Base-by-base conservation (phyloP, 2,797 vertebrate species). In the Phrynocephalus guinanensis region DNA sequence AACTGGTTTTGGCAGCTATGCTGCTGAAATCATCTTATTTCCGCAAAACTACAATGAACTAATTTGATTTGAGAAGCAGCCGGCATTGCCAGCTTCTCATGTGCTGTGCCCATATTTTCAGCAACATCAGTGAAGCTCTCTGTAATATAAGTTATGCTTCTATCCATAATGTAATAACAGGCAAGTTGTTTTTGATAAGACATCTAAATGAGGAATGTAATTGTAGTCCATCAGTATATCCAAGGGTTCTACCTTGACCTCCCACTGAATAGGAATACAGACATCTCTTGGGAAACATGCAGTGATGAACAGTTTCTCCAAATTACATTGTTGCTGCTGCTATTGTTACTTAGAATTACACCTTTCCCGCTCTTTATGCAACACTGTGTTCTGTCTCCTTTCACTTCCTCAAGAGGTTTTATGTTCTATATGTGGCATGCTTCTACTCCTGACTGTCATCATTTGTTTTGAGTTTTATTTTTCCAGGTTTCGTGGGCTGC, bases 381-480 rank as follows among this genome's bases (percentile, higher is more conserved):
- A 56, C 66, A 48, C 66, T 81, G 20, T 81, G 26, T 86, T 86
- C 1, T 18, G 3, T 30, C 56, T 84, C 28, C 8, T 79, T 76
- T n/a, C 60, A 44, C 9, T 71, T 76, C 7, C 82, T 50, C 50
- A 1, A 56, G 72, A 86, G 73, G 52, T 3, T 6, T 33, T 79
- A 68, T 0, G 70, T 79, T 88, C 78, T 79, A 66, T 30, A 33
- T n/a, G 67, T 44, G 79, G 71, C 76, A 60, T 78, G 60, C 60
- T 66, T 30, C 26, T 52, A 24, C 30, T 68, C 30, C 67, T 52
- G 66, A 33, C 2, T 83, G 89, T 87, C 70, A 86, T 88, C 0
- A 82, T 13, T 84, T 80, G 63, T 89, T 67, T 38, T 89, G 63
- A 80, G 52, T 6, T 26, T 44, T 82, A 79, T 86, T 83, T 63